phyloP scores from a whole-genome alignment of 2,888 invertebrate genomes.

The Periphyllus acericola region DNA sequence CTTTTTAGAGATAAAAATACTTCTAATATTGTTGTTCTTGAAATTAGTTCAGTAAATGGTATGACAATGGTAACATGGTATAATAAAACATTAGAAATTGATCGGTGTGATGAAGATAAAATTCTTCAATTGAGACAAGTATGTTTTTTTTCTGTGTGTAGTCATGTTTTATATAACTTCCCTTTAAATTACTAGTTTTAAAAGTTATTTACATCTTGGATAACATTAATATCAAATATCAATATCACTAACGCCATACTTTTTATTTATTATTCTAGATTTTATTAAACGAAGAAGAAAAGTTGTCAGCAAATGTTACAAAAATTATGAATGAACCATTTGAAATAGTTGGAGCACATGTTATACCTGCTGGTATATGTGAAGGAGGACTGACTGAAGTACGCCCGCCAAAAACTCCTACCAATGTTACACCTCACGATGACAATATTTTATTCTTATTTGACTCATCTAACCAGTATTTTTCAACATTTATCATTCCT shows the following conservation, averaged over 20 bases:
- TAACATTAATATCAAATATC: not conserved
- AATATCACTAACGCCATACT: not conserved
- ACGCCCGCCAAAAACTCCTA: constrained; percentile 66
- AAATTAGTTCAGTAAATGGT: constrained; percentile 67
- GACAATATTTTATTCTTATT: constrained; percentile 65
- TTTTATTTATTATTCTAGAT: constrained; percentile 63
- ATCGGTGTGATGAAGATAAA: constrained; percentile 81
- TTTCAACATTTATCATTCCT: constrained; percentile 85
- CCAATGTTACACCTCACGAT: constrained; percentile 67
- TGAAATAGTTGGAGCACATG: constrained; percentile 74
- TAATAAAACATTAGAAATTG: constrained; percentile 81
- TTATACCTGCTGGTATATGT: constrained; percentile 74
- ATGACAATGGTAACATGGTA: constrained; percentile 70
- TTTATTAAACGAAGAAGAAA: constrained; percentile 65
- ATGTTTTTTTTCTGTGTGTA: constrained; percentile 32
- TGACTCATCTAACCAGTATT: constrained; percentile 67
- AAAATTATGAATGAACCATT: constrained; percentile 78
- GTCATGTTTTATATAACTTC: not conserved
- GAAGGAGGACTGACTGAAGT: constrained; percentile 69
- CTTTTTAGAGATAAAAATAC: constrained; percentile 82
- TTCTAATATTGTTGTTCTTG: constrained; percentile 77
- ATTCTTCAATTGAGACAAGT: constrained; percentile 76
- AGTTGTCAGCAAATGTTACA: constrained; percentile 71
- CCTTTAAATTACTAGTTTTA: not conserved
- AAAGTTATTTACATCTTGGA: no score